Evolutionary conservation across 2,888 invertebrate genomes (phyloP), one percentile per base, ranked within the genome.

Genomic region (Idaea dimidiata): DNA sequence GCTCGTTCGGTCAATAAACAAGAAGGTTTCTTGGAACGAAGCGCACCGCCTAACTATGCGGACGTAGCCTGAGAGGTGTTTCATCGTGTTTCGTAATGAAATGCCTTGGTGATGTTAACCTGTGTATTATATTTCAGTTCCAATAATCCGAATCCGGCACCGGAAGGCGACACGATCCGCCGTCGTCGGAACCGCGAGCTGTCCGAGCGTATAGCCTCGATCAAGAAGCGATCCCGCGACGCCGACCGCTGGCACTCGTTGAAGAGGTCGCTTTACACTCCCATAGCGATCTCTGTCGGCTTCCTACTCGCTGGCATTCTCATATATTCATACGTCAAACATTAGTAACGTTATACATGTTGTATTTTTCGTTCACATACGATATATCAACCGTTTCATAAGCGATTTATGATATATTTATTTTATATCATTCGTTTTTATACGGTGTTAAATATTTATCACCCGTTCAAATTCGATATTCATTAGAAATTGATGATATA

Each of bases 251-350:
- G 95, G 95, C 94, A 95, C 82, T 91, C 94, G 71, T 86, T 95
- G 92, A 96, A 96, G 95, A 96, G 96, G 95, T 96, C 96, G 90
- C 93, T 96, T 89, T 95, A 94, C 91, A 95, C 94, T 93, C 95
- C 96, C 80, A 93, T 96, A 87, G 93, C 95, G 86, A 92, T 96
- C 89, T 95, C 95, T 74, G 89, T 95, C 88, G 95, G 95, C 81
- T 93, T 95, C 78, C 82, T 95, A 69, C 91, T 95, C 76, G 95
- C 95, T 81, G 94, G 95, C 83, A 93, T 95, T 72, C 83, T 95
- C 74, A 94, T 95, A 66, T 94, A 94, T 83, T 73, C 93, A 70
- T 94, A 94, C 84, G 92, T 93, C 60, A 91, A 88, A 76, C 89
- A 89, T 70, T 93, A 90, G 73, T 54, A 59, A 16, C 17, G 33